Percentiles rank a stretch among this genome's conserved stretches.
These are phyloP conservation scores for Lagocephalus sceleratus DNA, from an alignment of 2,797 vertebrate species.

Conservation along the genomic window DNA sequence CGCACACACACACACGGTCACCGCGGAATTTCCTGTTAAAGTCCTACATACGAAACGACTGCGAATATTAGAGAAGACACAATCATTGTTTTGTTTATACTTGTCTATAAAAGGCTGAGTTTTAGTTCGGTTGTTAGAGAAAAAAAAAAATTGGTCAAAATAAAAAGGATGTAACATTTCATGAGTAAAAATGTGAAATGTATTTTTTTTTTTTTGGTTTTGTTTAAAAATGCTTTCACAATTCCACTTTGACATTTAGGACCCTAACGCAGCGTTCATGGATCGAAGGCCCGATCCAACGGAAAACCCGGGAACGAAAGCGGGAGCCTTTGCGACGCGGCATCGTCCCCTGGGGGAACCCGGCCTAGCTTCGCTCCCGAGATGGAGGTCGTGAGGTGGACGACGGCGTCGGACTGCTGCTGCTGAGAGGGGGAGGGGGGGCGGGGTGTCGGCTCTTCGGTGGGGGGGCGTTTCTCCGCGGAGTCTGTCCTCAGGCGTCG, in stretches of 20 bases:
- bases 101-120: constrained; percentile 28
- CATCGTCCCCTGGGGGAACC: too few species aligned
- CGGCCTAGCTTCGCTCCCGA: too few species aligned
- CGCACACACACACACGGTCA: too few species aligned
- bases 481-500: constrained; percentile 49
- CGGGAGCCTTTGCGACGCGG: neutral
- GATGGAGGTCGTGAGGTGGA: constrained; percentile 11
- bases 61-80: constrained; percentile 9
- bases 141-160: neutral
- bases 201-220: too few species aligned
- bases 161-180: constrained; percentile 21
- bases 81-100: constrained; percentile 38
- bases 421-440: too few species aligned
- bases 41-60: too few species aligned
- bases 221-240: constrained; percentile 2
- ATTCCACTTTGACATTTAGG: constrained; percentile 5
- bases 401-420: constrained; percentile 27
- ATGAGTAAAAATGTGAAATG: constrained; percentile 23
- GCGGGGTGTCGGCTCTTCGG: too few species aligned
- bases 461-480: constrained; percentile 33
- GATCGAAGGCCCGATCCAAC: constrained; percentile 2
- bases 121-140: constrained; percentile 18
- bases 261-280: constrained; percentile 5
- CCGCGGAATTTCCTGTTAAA: too few species aligned
- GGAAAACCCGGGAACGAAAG: neutral